A percentile compares a stretch with the other conserved stretches of the same genome.
Conservation (phyloP, 2,888 invertebrate species). For the Cataglyphis albicans region DNA sequence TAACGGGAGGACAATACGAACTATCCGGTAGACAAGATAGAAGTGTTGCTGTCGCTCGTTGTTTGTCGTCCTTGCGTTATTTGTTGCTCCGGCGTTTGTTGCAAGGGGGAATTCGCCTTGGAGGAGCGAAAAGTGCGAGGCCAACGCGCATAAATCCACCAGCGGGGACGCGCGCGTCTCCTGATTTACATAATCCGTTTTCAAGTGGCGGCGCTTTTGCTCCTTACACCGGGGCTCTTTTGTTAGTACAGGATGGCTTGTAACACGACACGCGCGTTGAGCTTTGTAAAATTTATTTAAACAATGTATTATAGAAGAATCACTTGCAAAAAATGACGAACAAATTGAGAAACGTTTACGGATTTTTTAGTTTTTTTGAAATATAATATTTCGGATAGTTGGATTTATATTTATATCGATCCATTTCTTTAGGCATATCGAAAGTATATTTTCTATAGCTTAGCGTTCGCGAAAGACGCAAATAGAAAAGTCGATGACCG, state of each 20-base stretch:
- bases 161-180: conserved; percentile 37
- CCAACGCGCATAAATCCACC: conserved; percentile 40
- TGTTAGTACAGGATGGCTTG: conserved; percentile 15
- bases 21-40: not conserved
- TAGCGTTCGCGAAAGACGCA: not conserved
- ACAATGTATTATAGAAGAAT: not conserved
- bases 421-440: not conserved
- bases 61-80: conserved; percentile 29
- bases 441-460: not conserved
- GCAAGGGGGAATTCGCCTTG: conserved; percentile 9
- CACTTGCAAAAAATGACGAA: not conserved
- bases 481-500: conserved; percentile 5
- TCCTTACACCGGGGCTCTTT: conserved; percentile 36
- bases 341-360: not conserved
- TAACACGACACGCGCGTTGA: not conserved
- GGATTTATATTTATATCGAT: not conserved
- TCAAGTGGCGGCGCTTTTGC: conserved; percentile 46
- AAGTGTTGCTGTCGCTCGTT: conserved; percentile 25
- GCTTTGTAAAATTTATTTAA: conserved; percentile 20
- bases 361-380: not conserved
- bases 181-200: conserved; percentile 51
- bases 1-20: conserved; percentile 21
- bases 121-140: conserved; percentile 43
- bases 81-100: conserved; percentile 30
- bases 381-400: not conserved